Evolutionary conservation across 2,113 vertebrate species (phyloP), one percentile per base, ranked within the genome.

Genomic region (Trematocara unimaculatum): DNA sequence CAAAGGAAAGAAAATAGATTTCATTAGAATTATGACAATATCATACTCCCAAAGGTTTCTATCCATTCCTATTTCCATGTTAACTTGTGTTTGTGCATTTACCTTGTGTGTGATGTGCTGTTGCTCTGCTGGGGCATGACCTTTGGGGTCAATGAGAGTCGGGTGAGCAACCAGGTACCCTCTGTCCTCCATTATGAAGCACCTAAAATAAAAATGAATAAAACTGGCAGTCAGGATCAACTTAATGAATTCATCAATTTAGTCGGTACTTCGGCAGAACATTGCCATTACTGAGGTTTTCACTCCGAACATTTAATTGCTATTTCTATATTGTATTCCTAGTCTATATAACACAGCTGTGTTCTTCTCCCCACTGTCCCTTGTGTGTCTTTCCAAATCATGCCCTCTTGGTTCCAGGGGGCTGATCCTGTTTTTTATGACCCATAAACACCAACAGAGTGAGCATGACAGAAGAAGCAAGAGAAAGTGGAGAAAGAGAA

Each of bases 41-140:
- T 51, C 17, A 12, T 8, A 31, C 72, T 49, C 26, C 42, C 0
- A 5, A 51, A 51, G 4, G 15, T 29, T 51, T 77, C 45, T 49
- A 18, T 13, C 6, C 26, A 5, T 31, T 49, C 26, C 8, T 35
- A 62, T 62, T n/a, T 62, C 58, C 31, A 64, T 12, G 1, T 31
- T 74, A 17, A 77, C 26, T 31, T 77, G 20, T n/a, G 45, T 51
- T 77, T 77, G 45, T 8, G 10, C 23, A 26, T 81, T 84, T 96
- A 99, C 99, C 98, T 99, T 99, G 95, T 99, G 99, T 0, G 98
- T 99, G 79, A 99, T 99, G 94, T 99, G 99, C 91, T 99, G 99
- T 6, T 99, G 99, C 86, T 99, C 99, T 90, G 99, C 98, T 0
- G 98, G 98, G 1, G 98, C 98, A 0, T 99, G 98, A 42, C 98